These are phyloP conservation scores for Cathartes aura DNA, from an alignment of 2,113 vertebrate species.

Conservation along the genomic window DNA sequence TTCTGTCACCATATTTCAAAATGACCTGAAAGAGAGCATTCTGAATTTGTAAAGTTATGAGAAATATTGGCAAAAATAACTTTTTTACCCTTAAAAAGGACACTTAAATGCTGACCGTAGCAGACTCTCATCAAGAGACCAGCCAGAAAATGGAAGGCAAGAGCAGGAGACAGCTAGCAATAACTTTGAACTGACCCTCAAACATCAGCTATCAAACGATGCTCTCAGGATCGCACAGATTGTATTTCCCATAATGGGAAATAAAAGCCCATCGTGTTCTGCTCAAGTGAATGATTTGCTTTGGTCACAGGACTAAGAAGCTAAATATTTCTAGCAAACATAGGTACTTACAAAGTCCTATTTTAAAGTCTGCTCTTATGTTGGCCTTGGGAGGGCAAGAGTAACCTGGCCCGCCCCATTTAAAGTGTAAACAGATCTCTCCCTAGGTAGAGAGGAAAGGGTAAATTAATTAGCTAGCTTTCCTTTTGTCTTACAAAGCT, in stretches of 20 bases:
- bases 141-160: neutral
- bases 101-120: conserved; percentile 20
- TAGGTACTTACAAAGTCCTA: conserved; percentile 18
- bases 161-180: neutral
- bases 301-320: conserved; percentile 18
- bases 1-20: conserved; percentile 17
- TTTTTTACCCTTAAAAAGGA: conserved; percentile 20
- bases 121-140: neutral
- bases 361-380: conserved; percentile 6
- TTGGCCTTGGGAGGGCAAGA: conserved; percentile 24
- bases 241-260: conserved; percentile 66
- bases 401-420: neutral
- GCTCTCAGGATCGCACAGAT: conserved; percentile 16
- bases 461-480: neutral
- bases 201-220: neutral
- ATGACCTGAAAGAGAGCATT: neutral
- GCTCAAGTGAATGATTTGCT: conserved; percentile 45
- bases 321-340: conserved; percentile 59
- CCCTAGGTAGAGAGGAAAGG: neutral
- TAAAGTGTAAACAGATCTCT: neutral
- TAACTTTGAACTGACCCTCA: conserved; percentile 66
- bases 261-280: conserved; percentile 52
- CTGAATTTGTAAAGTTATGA: conserved; percentile 20
- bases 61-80: neutral
- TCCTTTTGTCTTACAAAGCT: conserved; percentile 4